phyloP scores from a whole-genome alignment of 2,797 vertebrate genomes.

The Liparis tanakae region DNA sequence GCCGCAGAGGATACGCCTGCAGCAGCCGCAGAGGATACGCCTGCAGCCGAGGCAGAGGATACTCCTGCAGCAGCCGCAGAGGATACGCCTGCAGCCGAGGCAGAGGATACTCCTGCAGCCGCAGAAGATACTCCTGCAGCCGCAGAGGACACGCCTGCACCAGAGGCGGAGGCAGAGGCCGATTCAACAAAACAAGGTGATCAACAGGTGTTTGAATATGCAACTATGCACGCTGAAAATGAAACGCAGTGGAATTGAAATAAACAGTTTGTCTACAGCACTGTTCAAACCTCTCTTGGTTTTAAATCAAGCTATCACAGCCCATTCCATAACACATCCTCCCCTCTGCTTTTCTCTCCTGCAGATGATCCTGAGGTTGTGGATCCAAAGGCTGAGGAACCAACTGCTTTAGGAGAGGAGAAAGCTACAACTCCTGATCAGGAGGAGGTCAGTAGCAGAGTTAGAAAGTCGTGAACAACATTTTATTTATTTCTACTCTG shows the following conservation, averaged over 20 bases:
- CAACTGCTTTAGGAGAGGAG: neutral
- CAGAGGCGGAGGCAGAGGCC: slow-evolving; percentile 1
- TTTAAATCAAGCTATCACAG: neutral
- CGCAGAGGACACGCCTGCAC: too few relatives aligned
- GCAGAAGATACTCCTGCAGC: too few relatives aligned
- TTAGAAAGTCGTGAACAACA: neutral
- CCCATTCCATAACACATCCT: neutral
- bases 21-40: too few relatives aligned
- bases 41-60: too few relatives aligned
- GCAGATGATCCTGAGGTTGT: slow-evolving; percentile 1
- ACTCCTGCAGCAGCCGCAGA: too few relatives aligned
- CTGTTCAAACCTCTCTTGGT: neutral
- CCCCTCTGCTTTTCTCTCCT: neutral
- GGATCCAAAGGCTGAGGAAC: neutral
- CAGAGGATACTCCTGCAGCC: neutral
- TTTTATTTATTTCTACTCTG: neutral
- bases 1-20: too few relatives aligned
- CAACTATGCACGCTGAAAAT: slow-evolving; percentile 5
- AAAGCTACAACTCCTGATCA: neutral
- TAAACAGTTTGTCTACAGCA: neutral
- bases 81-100: neutral
- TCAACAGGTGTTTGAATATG: neutral
- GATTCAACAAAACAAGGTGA: slow-evolving; percentile 40
- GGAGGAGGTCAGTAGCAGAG: slow-evolving; percentile 45
- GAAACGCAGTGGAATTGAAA: neutral